phyloP scores from a whole-genome alignment of 1,140 invertebrate genomes.

The Hycleus phaleratus region DNA sequence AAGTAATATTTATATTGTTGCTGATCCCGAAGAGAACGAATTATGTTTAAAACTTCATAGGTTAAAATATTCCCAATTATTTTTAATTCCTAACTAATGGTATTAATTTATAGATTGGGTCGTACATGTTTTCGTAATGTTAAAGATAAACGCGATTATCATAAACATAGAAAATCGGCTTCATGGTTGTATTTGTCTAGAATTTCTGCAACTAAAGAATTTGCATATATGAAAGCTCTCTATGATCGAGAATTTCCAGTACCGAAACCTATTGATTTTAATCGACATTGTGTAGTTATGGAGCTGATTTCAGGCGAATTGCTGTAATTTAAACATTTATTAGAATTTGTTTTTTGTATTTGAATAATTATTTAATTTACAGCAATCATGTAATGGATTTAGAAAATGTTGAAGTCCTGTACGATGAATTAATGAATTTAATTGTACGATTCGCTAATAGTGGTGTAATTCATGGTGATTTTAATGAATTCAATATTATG shows the following conservation, averaged over 20 bases:
- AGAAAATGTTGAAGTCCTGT: constrained; percentile 69
- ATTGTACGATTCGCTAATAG: constrained; percentile 85
- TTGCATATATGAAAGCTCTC: constrained; percentile 95
- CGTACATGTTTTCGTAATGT: constrained; percentile 32
- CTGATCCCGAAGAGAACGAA: constrained; percentile 63
- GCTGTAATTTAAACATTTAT: constrained; percentile 48
- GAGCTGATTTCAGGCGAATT: constrained; percentile 76
- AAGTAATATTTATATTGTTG: constrained; percentile 88
- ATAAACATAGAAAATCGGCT: constrained; percentile 76
- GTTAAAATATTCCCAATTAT: no score
- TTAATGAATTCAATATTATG: constrained; percentile 99
- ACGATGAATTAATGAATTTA: constrained; percentile 93
- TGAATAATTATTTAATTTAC: constrained; percentile 8
- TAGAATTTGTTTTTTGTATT: neutral
- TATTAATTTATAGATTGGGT: constrained; percentile 25
- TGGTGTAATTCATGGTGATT: constrained; percentile 98
- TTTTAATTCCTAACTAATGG: no score
- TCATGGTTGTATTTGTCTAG: constrained; percentile 98
- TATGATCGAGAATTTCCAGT: constrained; percentile 88
- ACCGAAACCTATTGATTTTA: constrained; percentile 90
- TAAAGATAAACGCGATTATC: constrained; percentile 89
- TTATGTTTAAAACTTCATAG: constrained; percentile 89
- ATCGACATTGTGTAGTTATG: constrained; percentile 96
- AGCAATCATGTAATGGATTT: constrained; percentile 79
- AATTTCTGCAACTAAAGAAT: constrained; percentile 95